These are phyloP conservation scores for Mus musculus DNA, from an alignment of 2,113 vertebrate species.

Conservation along the genomic window GRCm39 chr2:96931501-96932000, in stretches of 20 bases:
- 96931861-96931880: background rate
- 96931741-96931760: background rate
- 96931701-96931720: background rate
- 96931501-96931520: background rate
- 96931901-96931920: background rate
- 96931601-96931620: background rate
- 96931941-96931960: background rate
- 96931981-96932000: background rate
- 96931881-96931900: background rate
- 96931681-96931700: background rate
- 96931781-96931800: background rate
- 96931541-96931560: background rate
- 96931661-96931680: background rate
- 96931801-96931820: background rate
- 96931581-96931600: background rate
- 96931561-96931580: background rate
- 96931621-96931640: background rate
- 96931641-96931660: background rate
- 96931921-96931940: background rate
- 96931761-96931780: background rate
- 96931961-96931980: background rate
- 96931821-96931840: background rate
- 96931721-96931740: background rate
- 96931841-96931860: background rate
- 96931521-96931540: constrained; percentile 24